Conservation (phyloP, 2,113 vertebrate species). For the Onychorhynchus coronatus region DNA sequence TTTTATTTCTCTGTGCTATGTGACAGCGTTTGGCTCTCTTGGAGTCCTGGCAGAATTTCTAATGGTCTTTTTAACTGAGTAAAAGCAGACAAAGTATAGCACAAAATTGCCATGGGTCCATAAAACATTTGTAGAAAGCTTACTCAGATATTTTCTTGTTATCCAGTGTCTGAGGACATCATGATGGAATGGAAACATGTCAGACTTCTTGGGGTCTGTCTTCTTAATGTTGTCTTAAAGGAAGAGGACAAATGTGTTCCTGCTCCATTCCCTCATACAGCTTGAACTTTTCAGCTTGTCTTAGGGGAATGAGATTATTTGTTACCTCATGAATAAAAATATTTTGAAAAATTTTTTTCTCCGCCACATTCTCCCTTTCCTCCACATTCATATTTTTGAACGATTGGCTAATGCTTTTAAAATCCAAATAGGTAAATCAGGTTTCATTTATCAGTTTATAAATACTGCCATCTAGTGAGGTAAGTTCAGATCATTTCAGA, state of each 20-base stretch:
- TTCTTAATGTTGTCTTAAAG: not conserved
- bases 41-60: conserved; percentile 2
- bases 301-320: not conserved
- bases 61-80: not conserved
- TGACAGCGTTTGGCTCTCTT: conserved; percentile 21
- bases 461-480: conserved; percentile 68
- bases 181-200: not conserved
- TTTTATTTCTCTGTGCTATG: not conserved
- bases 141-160: not conserved
- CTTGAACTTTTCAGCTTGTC: not conserved
- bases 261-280: not conserved
- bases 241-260: not conserved
- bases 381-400: not conserved
- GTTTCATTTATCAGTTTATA: conserved; percentile 39
- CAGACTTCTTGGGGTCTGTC: not conserved
- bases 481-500: not conserved
- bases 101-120: not conserved
- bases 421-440: conserved; percentile 1
- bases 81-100: conserved; percentile 12
- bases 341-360: not conserved
- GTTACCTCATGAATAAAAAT: not conserved
- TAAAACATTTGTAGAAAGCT: not conserved
- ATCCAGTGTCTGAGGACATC: not conserved
- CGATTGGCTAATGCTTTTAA: not conserved
- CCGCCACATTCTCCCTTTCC: not conserved